These are phyloP conservation scores for Drosophila sp. DNA, from an alignment of 1,140 invertebrate genomes.

Conservation along the genomic window DNA sequence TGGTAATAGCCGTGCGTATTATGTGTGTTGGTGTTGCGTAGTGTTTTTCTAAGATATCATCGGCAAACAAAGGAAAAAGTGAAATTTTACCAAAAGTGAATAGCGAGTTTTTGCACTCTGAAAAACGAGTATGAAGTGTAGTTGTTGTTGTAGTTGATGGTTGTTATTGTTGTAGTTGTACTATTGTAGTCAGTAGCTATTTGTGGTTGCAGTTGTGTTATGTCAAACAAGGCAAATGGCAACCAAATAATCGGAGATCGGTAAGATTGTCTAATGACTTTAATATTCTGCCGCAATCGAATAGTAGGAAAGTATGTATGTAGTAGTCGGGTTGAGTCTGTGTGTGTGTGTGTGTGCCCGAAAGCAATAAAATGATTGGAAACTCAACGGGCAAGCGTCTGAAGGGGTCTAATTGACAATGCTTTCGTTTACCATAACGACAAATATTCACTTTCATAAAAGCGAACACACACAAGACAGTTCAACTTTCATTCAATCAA, in stretches of 20 bases:
- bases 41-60: slow-evolving; percentile 10
- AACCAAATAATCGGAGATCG: slow-evolving; percentile 9
- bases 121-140: slow-evolving; percentile 46
- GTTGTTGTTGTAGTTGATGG: slow-evolving; percentile 22
- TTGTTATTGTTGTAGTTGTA: slow-evolving; percentile 38
- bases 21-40: slow-evolving; percentile 8
- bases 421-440: slow-evolving; percentile 40
- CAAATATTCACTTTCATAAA: slow-evolving; percentile 63
- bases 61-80: slow-evolving; percentile 60
- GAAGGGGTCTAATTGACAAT: slow-evolving; percentile 24
- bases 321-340: no score
- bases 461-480: slow-evolving; percentile 36
- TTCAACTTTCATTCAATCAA: slow-evolving; percentile 67
- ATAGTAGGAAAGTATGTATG: not conserved
- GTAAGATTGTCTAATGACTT: slow-evolving; percentile 49
- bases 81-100: slow-evolving; percentile 67
- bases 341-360: slow-evolving; percentile 6
- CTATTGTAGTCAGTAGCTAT: not conserved
- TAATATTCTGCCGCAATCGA: slow-evolving; percentile 23
- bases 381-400: slow-evolving; percentile 25
- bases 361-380: slow-evolving; percentile 17
- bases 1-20: not conserved
- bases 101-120: slow-evolving; percentile 46
- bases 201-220: slow-evolving; percentile 17
- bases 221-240: slow-evolving; percentile 55